A percentile compares a stretch with the other conserved stretches of the same genome.
Conservation (phyloP, 2,797 vertebrate species). For the Trichosurus vulpecula region DNA sequence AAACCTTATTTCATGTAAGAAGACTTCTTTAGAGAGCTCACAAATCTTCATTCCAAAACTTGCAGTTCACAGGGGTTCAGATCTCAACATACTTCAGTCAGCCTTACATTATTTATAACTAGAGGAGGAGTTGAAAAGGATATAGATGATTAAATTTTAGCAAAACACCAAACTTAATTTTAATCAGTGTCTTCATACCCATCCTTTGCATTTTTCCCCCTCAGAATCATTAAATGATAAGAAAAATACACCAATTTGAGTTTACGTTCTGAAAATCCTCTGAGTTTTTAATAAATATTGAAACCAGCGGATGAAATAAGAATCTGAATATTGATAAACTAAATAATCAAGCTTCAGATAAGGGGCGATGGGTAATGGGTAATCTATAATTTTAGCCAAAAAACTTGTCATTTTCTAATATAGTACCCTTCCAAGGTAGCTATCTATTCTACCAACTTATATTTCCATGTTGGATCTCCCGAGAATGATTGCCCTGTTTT, state of each 20-base stretch:
- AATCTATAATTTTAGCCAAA: neutral
- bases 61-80: conserved; percentile 27
- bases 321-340: neutral
- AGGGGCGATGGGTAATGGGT: neutral
- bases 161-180: conserved; percentile 76
- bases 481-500: neutral
- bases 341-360: neutral
- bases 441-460: neutral
- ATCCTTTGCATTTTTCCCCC: conserved; percentile 52
- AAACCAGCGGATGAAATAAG: neutral
- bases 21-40: conserved; percentile 49
- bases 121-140: conserved; percentile 71
- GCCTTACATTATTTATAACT: conserved; percentile 69
- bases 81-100: conserved; percentile 50
- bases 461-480: neutral
- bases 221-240: conserved; percentile 55
- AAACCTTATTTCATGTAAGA: conserved; percentile 32
- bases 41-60: conserved; percentile 30
- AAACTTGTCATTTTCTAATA: neutral
- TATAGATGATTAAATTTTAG: conserved; percentile 78
- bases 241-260: neutral
- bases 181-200: conserved; percentile 68
- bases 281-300: neutral
- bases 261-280: neutral
- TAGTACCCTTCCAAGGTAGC: neutral